Base-by-base conservation (phyloP, 2,888 invertebrate genomes). In the Elegia similella region DNA sequence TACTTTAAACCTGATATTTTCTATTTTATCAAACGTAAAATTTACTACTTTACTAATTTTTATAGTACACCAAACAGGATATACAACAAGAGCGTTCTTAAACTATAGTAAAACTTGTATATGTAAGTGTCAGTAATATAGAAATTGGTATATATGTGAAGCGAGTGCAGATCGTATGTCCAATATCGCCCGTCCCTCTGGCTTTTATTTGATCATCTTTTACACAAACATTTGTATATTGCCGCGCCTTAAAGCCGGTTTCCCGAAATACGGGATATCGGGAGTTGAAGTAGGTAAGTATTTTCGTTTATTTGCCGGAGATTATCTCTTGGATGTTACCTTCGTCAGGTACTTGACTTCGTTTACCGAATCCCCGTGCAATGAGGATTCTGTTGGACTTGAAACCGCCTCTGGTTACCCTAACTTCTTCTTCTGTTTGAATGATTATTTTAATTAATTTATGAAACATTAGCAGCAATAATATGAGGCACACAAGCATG, bases 381-480 rank as follows among this genome's bases (percentile, higher is more conserved):
- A 89, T 86, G 66, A 87, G 85, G 56, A 88, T 73, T 62, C 86
- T 86, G 66, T 81, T 82, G 7, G 88, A 88, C 68, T 77, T 84
- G 80, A 89, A 88, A 42, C 78, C 76, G 59, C 82, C 82, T 66
- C 87, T 78, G 67, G 82, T 81, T 69, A 83, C 83, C 76, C 86
- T 88, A 65, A 87, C 80, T 76, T 85, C 84, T 65, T 82, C 84
- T 68, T 87, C 89, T 90, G 88, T 76, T 69, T 67, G 73, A 80
- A 81, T 73, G 62, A 61, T 60, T 58, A 50, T 15, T 53, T 44
- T 29, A 30, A 42, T 47, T 56, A 52, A 30, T 7, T 34, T 55
- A 46, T 32, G 16, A 16, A 50, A 55, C 5, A 23, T 23, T 5
- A 23, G 23, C 5, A 23, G 23, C 5, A 23, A 23, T 23, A 23